Base-by-base conservation (phyloP, 2,113 vertebrate genomes). In the Alces alces region DNA sequence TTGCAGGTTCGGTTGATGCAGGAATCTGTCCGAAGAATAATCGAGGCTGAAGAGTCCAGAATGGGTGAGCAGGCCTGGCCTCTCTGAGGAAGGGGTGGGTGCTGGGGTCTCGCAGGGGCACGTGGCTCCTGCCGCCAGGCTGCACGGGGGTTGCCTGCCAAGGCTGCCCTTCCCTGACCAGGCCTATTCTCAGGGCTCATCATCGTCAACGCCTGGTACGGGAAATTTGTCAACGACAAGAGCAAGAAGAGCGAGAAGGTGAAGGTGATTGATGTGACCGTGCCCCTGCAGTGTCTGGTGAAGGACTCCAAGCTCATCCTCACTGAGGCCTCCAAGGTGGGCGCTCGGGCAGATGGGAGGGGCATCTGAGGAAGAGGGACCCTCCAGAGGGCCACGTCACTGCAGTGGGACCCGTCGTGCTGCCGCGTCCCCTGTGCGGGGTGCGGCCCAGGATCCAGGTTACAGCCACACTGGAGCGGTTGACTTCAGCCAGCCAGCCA, bases 281-380 rank as follows among this genome's bases (percentile, higher is more conserved):
- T 99, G 92, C 99, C 99, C 14, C 99, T 99, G 97, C 99, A 99
- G 98, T 99, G 99, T 98, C 98, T 99, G 98, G 99, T 99, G 92
- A 99, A 99, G 95, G 99, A 99, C 98, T 99, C 99, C 0, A 99
- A 99, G 97, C 99, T 99, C 98, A 99, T 99, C 98, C 99, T 99
- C 78, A 99, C 99, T 0, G 99, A 99, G 97, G 99, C 99, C 12
- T 99, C 99, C 97, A 99, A 99, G 99, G 99, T 99, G 98, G 1
- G 43, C 2, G 0, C 47, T 6, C 4, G 0, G 6, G 12, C 55
- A 8, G 43, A 9, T 27, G 0, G 27, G 1, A 14, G 3, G 16
- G 73, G 39, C 25, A 3, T 33, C 25, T 23, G 13, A 28, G 45
- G 17, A 8, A 9, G 2, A 23, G 47, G 82, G 88, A 7, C 36